Conservation (phyloP, 2,797 vertebrate genomes). For the Eleutherodactylus coqui region DNA sequence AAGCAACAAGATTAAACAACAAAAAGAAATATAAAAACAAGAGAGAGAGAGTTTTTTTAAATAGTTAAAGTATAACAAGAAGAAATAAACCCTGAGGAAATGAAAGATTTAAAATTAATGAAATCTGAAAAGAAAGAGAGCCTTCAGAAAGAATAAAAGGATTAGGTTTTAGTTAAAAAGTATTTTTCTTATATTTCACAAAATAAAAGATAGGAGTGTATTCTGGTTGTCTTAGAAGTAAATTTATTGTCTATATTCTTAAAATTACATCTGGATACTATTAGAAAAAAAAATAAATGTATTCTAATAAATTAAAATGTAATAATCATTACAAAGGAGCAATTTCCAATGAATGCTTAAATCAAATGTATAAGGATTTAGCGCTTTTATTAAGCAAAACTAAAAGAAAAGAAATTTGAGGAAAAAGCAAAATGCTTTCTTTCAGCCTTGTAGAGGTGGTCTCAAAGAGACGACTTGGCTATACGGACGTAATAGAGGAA, state of each 20-base stretch:
- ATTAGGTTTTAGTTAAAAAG: background rate
- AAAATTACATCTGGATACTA: background rate
- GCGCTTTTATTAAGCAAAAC: background rate
- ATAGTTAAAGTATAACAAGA: background rate
- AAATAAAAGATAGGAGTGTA: background rate
- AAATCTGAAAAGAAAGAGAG: slow-evolving; percentile 9
- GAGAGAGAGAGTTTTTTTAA: background rate
- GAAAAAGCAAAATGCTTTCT: too few species aligned
- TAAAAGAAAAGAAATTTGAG: background rate
- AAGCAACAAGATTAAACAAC: background rate
- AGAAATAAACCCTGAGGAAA: slow-evolving; percentile 4
- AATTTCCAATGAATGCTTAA: too few species aligned
- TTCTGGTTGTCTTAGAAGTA: background rate
- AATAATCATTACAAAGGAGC: background rate
- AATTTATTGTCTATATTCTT: background rate
- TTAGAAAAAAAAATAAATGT: background rate
- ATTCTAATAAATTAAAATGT: background rate
- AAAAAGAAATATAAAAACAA: background rate
- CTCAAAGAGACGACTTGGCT: background rate
- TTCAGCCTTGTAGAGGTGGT: too few species aligned
- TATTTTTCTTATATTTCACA: background rate
- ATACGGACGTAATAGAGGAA: background rate
- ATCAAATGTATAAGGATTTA: background rate
- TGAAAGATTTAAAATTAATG: background rate
- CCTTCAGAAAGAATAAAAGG: background rate